Percentiles rank a stretch among this genome's conserved stretches.
These are phyloP conservation scores for Latrodectus elegans DNA, from an alignment of 2,888 invertebrate genomes.

Conservation along the genomic window DNA sequence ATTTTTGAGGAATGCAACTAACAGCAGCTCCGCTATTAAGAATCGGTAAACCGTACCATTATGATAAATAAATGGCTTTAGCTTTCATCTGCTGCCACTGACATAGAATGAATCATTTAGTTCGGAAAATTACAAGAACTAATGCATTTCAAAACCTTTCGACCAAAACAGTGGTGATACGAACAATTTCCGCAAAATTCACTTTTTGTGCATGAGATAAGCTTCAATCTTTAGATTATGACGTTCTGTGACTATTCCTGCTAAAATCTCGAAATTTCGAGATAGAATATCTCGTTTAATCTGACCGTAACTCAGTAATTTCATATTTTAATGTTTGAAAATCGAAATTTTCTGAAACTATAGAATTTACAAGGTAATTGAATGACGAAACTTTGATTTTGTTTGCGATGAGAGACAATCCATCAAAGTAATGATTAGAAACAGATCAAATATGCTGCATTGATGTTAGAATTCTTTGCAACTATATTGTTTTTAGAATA, in stretches of 20 bases:
- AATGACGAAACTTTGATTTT: not conserved
- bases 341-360: not conserved
- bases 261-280: not conserved
- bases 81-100: too few relatives aligned
- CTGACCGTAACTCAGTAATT: not conserved
- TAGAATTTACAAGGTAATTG: not conserved
- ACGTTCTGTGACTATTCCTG: not conserved
- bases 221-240: too few relatives aligned
- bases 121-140: too few relatives aligned
- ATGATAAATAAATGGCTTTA: too few relatives aligned
- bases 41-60: too few relatives aligned
- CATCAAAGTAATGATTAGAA: not conserved
- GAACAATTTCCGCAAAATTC: not conserved
- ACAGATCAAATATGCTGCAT: not conserved
- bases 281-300: not conserved
- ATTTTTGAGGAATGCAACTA: too few relatives aligned
- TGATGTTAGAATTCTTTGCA: not conserved
- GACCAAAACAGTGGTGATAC: too few relatives aligned
- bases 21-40: too few relatives aligned
- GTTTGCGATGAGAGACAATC: not conserved
- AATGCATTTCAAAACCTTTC: too few relatives aligned
- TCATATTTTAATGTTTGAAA: not conserved
- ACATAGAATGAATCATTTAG: too few relatives aligned
- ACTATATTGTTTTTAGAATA: not conserved
- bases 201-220: not conserved